phyloP scores from a whole-genome alignment of 2,888 invertebrate genomes.

The Falcaria lacertinaria region DNA sequence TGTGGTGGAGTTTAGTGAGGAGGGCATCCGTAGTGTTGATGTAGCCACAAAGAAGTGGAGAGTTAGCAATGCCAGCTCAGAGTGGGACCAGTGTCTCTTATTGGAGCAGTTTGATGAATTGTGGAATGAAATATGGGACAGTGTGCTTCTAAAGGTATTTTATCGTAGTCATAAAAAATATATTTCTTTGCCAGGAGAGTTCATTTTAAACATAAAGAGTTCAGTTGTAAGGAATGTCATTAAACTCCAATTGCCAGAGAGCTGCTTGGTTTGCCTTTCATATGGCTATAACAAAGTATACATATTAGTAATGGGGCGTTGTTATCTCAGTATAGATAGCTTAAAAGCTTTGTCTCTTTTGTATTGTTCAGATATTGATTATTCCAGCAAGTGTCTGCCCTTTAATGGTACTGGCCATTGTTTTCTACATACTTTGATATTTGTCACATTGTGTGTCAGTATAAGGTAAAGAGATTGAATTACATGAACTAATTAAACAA shows the following conservation, averaged over 20 bases:
- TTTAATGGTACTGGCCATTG: not conserved
- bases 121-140: constrained; percentile 90
- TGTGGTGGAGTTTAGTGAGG: constrained; percentile 91
- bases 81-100: constrained; percentile 85
- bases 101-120: constrained; percentile 84
- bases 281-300: not conserved
- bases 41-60: constrained; percentile 83
- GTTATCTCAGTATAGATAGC: not conserved
- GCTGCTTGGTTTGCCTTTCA: not conserved
- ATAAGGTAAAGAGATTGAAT: too few relatives aligned
- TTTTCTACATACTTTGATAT: too few relatives aligned
- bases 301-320: not conserved
- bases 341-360: not conserved
- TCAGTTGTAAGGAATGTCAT: not conserved
- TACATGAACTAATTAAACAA: too few relatives aligned
- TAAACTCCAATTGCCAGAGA: not conserved
- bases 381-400: not conserved
- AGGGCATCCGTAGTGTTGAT: constrained; percentile 82
- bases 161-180: too few relatives aligned
- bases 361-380: not conserved
- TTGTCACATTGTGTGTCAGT: too few relatives aligned
- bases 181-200: too few relatives aligned
- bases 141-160: constrained; percentile 82
- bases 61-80: constrained; percentile 73
- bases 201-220: too few relatives aligned